Conservation (phyloP, 1,140 invertebrate species). For the Drosophila orena region DNA sequence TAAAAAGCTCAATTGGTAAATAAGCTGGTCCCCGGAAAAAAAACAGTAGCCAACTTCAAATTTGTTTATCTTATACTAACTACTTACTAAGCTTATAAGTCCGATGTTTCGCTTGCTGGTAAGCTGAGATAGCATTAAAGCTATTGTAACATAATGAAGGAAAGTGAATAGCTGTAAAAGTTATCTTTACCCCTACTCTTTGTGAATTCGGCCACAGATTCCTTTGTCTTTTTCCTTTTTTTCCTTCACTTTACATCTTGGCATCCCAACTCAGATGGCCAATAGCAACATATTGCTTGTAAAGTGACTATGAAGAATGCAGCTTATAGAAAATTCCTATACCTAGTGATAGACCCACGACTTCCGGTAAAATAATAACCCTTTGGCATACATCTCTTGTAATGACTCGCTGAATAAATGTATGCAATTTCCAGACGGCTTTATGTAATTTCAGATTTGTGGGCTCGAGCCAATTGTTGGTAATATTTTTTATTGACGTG, state of each 20-base stretch:
- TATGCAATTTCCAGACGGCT: neutral
- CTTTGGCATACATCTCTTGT: neutral
- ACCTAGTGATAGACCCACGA: neutral
- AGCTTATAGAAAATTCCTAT: neutral
- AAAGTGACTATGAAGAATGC: neutral
- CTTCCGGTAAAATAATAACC: neutral
- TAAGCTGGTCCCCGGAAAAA: too few species aligned
- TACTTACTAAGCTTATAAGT: too few species aligned
- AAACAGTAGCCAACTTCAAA: too few species aligned
- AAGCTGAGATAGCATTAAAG: neutral
- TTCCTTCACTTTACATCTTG: neutral
- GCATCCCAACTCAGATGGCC: neutral
- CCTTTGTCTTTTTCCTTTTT: neutral
- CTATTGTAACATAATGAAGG: neutral
- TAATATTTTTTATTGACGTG: conserved; percentile 61
- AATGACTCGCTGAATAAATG: neutral
- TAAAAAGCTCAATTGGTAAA: too few species aligned
- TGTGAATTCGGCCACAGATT: neutral
- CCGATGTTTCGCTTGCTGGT: too few species aligned
- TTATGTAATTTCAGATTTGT: conserved; percentile 52
- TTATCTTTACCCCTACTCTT: neutral
- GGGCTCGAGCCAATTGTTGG: conserved; percentile 22
- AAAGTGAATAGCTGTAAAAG: neutral
- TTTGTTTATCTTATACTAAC: too few species aligned
- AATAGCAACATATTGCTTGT: neutral